Conservation (phyloP, 2,113 vertebrate genomes). For the Oxygymnocypris stewartii region DNA sequence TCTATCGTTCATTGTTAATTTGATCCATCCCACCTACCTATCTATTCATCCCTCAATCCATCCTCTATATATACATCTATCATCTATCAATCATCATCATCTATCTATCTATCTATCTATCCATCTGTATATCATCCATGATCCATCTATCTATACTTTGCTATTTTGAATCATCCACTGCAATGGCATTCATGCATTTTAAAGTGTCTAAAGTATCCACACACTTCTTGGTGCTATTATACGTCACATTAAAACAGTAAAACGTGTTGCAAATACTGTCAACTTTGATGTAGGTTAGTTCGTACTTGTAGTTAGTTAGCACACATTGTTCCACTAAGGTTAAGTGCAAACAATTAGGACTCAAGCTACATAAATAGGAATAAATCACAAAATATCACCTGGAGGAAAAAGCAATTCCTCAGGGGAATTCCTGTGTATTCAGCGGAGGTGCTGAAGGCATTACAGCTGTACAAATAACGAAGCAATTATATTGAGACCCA, state of each 20-base stretch:
- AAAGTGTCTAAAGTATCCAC: not conserved
- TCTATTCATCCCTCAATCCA: too few species aligned
- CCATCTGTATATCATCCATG: too few species aligned
- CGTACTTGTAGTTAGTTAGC: not conserved
- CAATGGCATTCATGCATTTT: not conserved
- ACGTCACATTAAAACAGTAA: not conserved
- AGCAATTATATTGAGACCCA: constrained; percentile 26
- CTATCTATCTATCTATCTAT: too few species aligned
- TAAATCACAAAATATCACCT: not conserved
- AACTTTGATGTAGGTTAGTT: not conserved
- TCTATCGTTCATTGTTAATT: too few species aligned
- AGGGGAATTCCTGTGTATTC: constrained; percentile 6
- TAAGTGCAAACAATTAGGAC: constrained; percentile 12
- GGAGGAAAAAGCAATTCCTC: not conserved
- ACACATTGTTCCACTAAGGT: constrained; percentile 45
- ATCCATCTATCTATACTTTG: not conserved
- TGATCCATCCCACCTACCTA: too few species aligned
- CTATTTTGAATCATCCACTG: not conserved
- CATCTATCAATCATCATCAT: too few species aligned
- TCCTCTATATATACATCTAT: too few species aligned
- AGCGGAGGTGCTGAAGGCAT: not conserved
- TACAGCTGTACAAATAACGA: constrained; percentile 12
- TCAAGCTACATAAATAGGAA: not conserved
- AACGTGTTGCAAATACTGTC: not conserved
- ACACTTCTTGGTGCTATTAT: not conserved